phyloP scores from a whole-genome alignment of 1,140 invertebrate species.

The Andrena cerasifolii region DNA sequence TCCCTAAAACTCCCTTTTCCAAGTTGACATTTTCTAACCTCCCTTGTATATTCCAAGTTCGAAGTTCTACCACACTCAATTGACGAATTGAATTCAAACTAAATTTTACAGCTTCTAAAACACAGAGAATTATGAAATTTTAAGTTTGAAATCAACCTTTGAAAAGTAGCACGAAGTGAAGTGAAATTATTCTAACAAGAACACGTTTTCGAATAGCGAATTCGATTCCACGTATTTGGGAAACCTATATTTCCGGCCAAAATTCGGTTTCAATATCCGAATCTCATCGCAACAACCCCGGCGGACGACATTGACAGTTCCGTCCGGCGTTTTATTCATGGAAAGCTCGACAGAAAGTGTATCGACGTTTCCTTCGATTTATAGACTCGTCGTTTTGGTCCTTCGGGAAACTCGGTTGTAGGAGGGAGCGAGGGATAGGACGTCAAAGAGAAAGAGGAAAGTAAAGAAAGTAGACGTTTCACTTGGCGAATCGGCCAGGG shows the following conservation, averaged over 20 bases:
- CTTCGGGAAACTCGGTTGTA: conserved; percentile 24
- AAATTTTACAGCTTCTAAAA: neutral
- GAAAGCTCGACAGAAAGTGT: neutral
- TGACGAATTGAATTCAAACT: neutral
- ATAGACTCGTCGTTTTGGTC: conserved; percentile 13
- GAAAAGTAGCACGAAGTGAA: neutral
- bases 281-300: no score
- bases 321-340: conserved; percentile 2
- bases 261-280: neutral
- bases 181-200: neutral
- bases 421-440: conserved; percentile 8
- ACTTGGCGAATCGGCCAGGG: conserved; percentile 1
- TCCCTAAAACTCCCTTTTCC: no score
- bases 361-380: conserved; percentile 34
- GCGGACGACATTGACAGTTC: neutral
- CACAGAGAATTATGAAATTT: neutral
- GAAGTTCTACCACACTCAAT: neutral
- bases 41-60: no score
- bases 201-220: neutral
- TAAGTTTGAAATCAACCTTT: neutral
- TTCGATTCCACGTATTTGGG: neutral
- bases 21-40: no score
- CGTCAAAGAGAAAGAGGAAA: conserved; percentile 22
- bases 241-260: neutral
- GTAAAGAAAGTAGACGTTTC: conserved; percentile 5